These are phyloP conservation scores for Listronotus oregonensis DNA, from an alignment of 1,140 invertebrate genomes.

Conservation along the genomic window DNA sequence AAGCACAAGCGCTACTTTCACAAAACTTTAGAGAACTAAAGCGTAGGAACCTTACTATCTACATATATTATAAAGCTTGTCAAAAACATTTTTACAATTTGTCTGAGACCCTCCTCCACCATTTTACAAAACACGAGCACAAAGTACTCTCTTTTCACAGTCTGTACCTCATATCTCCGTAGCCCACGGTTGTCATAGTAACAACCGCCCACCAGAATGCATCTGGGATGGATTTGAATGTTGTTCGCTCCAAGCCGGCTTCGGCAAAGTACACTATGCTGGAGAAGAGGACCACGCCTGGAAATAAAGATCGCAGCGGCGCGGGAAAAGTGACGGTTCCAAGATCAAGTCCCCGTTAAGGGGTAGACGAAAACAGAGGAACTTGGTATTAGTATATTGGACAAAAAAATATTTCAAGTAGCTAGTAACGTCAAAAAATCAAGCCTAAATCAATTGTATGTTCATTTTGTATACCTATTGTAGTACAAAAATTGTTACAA, in stretches of 20 bases:
- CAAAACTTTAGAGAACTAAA: no score
- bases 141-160: constrained; percentile 40
- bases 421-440: no score
- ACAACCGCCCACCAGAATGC: constrained; percentile 97
- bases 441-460: no score
- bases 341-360: constrained; percentile 3
- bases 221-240: constrained; percentile 97
- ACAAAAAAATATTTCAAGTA: no score
- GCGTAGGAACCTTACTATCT: no score
- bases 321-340: constrained; percentile 9
- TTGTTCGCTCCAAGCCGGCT: constrained; percentile 92
- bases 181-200: constrained; percentile 94
- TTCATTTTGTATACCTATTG: no score
- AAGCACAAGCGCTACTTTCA: no score
- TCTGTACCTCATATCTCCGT: constrained; percentile 95
- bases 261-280: constrained; percentile 98
- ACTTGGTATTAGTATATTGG: not conserved
- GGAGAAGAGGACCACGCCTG: constrained; percentile 97
- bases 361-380: not conserved
- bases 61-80: no score
- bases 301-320: constrained; percentile 54
- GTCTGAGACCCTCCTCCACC: constrained; percentile 1
- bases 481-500: no score
- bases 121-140: constrained; percentile 7
- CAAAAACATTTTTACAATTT: not conserved